Base-by-base conservation (phyloP, 2,113 vertebrate genomes). In the Phrynosoma platyrhinos region DNA sequence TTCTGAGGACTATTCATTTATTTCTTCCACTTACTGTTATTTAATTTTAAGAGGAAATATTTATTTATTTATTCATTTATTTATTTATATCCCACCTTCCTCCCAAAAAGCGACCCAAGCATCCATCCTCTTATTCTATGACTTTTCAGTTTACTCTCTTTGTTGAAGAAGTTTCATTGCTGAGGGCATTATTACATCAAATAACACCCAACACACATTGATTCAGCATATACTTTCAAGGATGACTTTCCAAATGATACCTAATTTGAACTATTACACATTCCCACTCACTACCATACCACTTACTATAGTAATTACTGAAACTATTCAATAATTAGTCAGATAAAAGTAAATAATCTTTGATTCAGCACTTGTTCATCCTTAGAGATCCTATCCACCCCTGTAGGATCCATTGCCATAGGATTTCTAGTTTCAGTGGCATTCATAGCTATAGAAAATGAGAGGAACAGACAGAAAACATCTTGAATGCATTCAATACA, bases 201-300 rank as follows among this genome's bases (percentile, higher is more conserved):
- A 72, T 55, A 58, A 32, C 2, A 27, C 53, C n/a, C 52, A 79
- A 79, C 14, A 58, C 27, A n/a, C 16, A 2, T 58, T 79, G 52
- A 58, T 79, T 79, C 53, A 58, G 30, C 16, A 79, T 79, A 79
- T 32, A 30, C 78, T 7, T 79, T n/a, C 30, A 58, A 58, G 52
- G 27, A 32, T 32, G 14, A 75, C 71, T 40, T 36, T 55, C 36
- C 36, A 55, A 62, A 76, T 40, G 18, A 27, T 84, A 40, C 36
- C 83, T 75, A 52, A 75, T 84, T 84, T 84, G 53, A 75, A 75
- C 52, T 32, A 36, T 84, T 84, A 62, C 13, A 25, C 32, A 84
- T 75, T 84, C 52, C 69, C 42, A 72, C n/a, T 47, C 69, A 74
- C 71, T 30, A 16, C 13, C 32, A 40, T 14, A 25, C 71, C 83